Base-by-base conservation (phyloP, 1,140 invertebrate genomes). In the Drosophila novamexicana region DNA sequence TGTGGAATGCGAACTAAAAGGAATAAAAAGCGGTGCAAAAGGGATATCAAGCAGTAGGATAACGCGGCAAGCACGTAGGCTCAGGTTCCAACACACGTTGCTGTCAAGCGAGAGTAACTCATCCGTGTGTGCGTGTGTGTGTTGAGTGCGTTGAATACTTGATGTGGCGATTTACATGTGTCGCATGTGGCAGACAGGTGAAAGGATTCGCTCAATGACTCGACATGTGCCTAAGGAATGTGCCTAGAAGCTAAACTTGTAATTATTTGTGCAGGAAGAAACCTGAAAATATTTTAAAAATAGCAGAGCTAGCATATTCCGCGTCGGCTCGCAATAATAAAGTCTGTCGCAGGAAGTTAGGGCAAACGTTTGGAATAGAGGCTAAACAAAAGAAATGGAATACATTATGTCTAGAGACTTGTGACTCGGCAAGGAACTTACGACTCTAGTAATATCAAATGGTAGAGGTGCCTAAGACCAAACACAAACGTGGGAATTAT, bases 101-200 rank as follows among this genome's bases (percentile, higher is more conserved):
- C 44, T 16, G 54, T n/a, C 4, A 22, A 36, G 54, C 37, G 39
- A n/a, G 6, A 5, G 14, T 49, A 52, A 44, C 14, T 56, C 16
- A 59, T 66, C 7, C 49, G 32, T 18, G 49, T 34, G 14, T 42
- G 44, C 12, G 34, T 47, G 40, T 53, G 44, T 14, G 22, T 5
- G 59, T n/a, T 70, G 64, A 77, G 75, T 82, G 80, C 71, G 58
- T 64, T 32, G 81, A 77, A 84, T 84, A 75, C 68, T 68, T 81
- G 77, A 84, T 84, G 77, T 42, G 16, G 44, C 56, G 73, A 70
- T 82, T 81, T 81, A 82, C 79, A 81, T 82, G 75, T 75, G 70
- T 59, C 44, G 74, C 79, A 58, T 76, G 72, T 63, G 61, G 44
- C 32, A 44, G 12, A 32, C 58, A 62, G 69, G 63, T 73, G 74